Conservation (phyloP, 1,140 invertebrate genomes). For the Epicauta chinensis region DNA sequence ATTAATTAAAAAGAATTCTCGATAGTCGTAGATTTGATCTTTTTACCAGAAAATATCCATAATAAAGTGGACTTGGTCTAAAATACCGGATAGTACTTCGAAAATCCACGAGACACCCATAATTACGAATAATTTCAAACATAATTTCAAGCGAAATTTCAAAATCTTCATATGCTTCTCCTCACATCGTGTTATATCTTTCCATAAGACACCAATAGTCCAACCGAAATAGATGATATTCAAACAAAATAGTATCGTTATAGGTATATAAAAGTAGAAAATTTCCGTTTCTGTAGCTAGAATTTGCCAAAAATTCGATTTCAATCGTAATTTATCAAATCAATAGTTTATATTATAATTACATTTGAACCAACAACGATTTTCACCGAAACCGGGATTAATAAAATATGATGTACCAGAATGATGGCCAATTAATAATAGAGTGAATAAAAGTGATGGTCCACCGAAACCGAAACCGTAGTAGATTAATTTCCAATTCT, state of each 20-base stretch:
- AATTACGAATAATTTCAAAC: conserved; percentile 60
- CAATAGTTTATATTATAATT: too few species aligned
- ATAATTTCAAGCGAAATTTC: conserved; percentile 56
- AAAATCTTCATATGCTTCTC: conserved; percentile 49
- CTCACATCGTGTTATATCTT: conserved; percentile 45
- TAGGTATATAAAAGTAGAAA: conserved; percentile 60
- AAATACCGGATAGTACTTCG: conserved; percentile 51
- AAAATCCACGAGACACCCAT: conserved; percentile 71
- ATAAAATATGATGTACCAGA: conserved; percentile 46
- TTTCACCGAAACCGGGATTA: conserved; percentile 52
- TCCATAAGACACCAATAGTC: conserved; percentile 51
- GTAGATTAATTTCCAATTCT: conserved; percentile 48
- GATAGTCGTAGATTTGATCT: not conserved
- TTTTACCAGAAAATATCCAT: conserved; percentile 8
- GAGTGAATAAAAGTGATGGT: conserved; percentile 47
- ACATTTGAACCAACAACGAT: conserved; percentile 58
- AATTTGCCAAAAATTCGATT: conserved; percentile 23
- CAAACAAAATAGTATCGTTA: conserved; percentile 47
- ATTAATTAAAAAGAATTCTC: conserved; percentile 4
- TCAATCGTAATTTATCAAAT: not conserved
- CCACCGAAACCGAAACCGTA: conserved; percentile 52
- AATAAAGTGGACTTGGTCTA: conserved; percentile 10
- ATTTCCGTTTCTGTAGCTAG: conserved; percentile 49
- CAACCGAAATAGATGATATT: conserved; percentile 54
- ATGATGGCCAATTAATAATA: conserved; percentile 46